Evolutionary conservation across 2,888 invertebrate species (phyloP).

Genomic region (Andrena bucephala): DNA sequence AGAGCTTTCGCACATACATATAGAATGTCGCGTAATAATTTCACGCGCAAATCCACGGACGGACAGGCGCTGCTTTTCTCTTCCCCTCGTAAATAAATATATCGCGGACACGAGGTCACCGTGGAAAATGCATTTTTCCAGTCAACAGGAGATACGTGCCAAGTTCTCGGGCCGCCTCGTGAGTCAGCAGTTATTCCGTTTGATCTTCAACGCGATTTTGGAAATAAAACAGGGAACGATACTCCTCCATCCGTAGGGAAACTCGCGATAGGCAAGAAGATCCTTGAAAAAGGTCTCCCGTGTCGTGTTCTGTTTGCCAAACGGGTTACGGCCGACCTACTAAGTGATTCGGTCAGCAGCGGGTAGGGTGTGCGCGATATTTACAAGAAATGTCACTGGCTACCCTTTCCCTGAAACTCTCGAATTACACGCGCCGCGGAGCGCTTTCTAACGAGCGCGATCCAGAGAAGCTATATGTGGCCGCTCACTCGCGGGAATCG

Average conservation of each 20-base stretch:
- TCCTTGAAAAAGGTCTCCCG: slow-evolving; percentile 60
- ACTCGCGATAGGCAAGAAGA: slow-evolving; percentile 32
- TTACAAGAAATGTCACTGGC: slow-evolving; percentile 73
- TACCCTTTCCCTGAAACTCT: slow-evolving; percentile 66
- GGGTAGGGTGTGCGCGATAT: slow-evolving; percentile 61
- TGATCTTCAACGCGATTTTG: background rate
- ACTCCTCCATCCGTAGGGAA: no score
- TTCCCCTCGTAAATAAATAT: slow-evolving; percentile 43
- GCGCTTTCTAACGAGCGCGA: slow-evolving; percentile 19
- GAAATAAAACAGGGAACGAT: background rate
- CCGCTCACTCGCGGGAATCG: background rate
- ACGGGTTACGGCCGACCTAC: slow-evolving; percentile 51
- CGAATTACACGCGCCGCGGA: slow-evolving; percentile 57
- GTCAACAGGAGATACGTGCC: slow-evolving; percentile 11
- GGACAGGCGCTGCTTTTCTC: background rate
- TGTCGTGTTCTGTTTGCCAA: slow-evolving; percentile 61
- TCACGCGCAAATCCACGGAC: slow-evolving; percentile 3
- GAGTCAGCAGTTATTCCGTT: background rate
- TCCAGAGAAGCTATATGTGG: no score
- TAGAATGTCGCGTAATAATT: slow-evolving; percentile 50
- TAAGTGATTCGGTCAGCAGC: slow-evolving; percentile 51
- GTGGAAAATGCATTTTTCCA: slow-evolving; percentile 26
- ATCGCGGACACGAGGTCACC: slow-evolving; percentile 1
- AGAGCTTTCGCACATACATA: slow-evolving; percentile 56
- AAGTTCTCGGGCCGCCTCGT: background rate